Percentiles rank a stretch among this genome's conserved stretches.
Evolutionary conservation across 2,888 invertebrate genomes (phyloP).

Genomic region (Cancer borealis): DNA sequence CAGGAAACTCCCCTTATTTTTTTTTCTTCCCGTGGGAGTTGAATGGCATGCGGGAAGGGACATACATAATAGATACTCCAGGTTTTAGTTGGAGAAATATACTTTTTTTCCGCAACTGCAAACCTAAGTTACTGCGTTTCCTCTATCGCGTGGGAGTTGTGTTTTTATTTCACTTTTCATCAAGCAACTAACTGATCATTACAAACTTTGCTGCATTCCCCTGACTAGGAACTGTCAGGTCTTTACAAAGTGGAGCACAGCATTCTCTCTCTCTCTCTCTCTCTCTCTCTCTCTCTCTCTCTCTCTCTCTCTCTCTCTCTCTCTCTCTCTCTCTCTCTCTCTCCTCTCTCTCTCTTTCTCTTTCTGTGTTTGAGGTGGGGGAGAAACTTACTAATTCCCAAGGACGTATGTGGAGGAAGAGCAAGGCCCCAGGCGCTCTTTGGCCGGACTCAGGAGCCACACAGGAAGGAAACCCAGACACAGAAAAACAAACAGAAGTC

Average conservation of each 20-base stretch:
- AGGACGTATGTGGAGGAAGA: neutral
- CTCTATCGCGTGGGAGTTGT: neutral
- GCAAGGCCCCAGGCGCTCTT: neutral
- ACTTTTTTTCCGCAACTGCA: neutral
- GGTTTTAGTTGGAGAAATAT: neutral
- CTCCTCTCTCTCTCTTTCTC: constrained; percentile 38
- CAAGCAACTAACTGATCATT: neutral
- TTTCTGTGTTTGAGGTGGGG: neutral
- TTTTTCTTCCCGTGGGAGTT: neutral
- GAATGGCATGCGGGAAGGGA: neutral
- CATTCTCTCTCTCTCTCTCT: neutral
- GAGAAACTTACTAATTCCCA: neutral
- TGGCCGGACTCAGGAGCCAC: neutral
- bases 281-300: constrained; percentile 53
- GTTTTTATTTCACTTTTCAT: neutral
- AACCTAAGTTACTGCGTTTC: neutral
- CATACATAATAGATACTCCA: too few relatives aligned
- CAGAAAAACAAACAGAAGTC: constrained; percentile 13
- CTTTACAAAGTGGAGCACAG: neutral
- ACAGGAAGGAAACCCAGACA: neutral
- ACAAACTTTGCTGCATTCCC: neutral
- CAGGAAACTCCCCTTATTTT: neutral
- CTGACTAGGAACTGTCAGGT: neutral
- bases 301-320: constrained; percentile 61
- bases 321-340: constrained; percentile 63